Base-by-base conservation (phyloP, 2,797 vertebrate genomes). In the Epinephelus awoara region DNA sequence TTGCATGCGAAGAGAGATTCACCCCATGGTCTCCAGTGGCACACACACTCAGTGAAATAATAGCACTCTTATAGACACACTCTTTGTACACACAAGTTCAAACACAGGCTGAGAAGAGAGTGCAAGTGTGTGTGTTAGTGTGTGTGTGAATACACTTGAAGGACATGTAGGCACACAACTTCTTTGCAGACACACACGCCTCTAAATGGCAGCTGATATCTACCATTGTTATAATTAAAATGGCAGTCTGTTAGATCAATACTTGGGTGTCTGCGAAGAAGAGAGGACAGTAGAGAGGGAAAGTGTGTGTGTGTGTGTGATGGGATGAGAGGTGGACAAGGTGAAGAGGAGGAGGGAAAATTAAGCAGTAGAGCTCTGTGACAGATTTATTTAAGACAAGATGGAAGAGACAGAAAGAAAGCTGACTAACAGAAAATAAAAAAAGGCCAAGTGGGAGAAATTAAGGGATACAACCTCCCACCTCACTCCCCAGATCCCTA, bases 211-310 rank as follows among this genome's bases (percentile, higher is more conserved):
- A 93, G 93, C 95, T 93, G 89, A 96, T 96, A 97, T 97, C 96
- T 97, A 92, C 93, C 94, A 95, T 95, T 97, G 96, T 97, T 96
- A 96, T 97, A 97, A 98, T 98, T 98, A 98, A 97, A 97, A 96
- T 94, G 95, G 94, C 69, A 71, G 77, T 93, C 92, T 79, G 94
- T 95, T 95, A 96, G 96, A 98, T 98, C 97, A 97, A 97, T 96
- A 97, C 94, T 92, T 92, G 95, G 82, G 97, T 96, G 96, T 97
- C 94, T 94, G 96, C 94, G 94, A 96, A 94, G 94, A 94, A 63
- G 68, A 95, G 94, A 92, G 94, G 69, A 79, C 61, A 95, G 96
- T 90, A 93, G 21, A 59, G 94, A 93, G 92, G 23, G 12, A 19
- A 50, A 10, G 57, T 57, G 67, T n/a, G 40, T 14, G 52, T n/a